These are phyloP conservation scores for Atlantisia rogersi DNA, from an alignment of 2,113 vertebrate genomes.

Conservation along the genomic window DNA sequence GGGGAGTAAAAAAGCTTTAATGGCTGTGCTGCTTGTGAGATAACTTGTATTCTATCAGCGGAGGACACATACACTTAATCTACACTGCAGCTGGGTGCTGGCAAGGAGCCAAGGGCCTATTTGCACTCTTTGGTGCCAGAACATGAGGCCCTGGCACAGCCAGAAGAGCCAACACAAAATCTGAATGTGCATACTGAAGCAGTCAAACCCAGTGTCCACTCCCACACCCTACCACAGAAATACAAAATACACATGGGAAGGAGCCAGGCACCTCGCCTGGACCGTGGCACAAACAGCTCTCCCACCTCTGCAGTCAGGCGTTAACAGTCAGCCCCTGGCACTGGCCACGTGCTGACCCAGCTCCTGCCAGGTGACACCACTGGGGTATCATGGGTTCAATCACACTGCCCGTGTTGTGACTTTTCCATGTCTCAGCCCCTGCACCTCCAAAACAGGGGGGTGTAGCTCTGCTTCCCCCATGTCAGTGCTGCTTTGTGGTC, in stretches of 20 bases:
- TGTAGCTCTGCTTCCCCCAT: background rate
- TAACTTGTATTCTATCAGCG: background rate
- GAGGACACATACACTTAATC: background rate
- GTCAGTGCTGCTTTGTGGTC: fast-evolving
- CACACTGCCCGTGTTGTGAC: background rate
- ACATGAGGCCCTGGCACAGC: background rate
- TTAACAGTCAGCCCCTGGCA: background rate
- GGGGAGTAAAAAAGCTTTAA: background rate
- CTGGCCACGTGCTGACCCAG: fast-evolving
- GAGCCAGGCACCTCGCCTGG: slow-evolving; percentile 10
- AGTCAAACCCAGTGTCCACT: background rate
- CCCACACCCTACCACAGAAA: background rate
- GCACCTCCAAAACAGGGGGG: background rate
- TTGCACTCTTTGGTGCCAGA: background rate
- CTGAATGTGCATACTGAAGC: background rate
- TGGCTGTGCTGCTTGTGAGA: background rate
- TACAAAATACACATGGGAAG: background rate
- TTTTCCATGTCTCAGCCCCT: background rate
- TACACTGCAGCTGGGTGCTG: background rate
- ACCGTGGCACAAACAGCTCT: background rate
- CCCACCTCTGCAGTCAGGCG: background rate
- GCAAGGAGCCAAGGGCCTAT: background rate
- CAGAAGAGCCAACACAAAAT: fast-evolving
- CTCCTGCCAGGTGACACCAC: no score
- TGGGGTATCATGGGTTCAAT: fast-evolving